Percentiles rank a stretch among this genome's conserved stretches.
phyloP scores from a whole-genome alignment of 2,888 invertebrate genomes.

The Andricus curvator region DNA sequence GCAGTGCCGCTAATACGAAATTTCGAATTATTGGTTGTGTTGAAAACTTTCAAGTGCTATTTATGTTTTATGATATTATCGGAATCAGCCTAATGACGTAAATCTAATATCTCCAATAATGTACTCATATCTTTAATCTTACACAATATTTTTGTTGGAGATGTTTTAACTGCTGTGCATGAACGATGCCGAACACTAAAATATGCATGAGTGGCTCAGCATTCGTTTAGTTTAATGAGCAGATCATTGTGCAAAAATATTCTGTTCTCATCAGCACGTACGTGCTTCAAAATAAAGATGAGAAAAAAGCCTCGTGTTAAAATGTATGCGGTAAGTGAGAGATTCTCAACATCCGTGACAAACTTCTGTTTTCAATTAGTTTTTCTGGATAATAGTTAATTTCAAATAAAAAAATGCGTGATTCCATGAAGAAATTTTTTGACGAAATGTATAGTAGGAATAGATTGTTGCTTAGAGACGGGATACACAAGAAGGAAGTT shows the following conservation, averaged over 20 bases:
- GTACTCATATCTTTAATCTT: not conserved
- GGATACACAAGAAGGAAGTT: not conserved
- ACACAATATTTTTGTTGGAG: not conserved
- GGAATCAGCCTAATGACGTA: not conserved
- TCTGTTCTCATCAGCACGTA: conserved; percentile 8
- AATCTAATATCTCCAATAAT: not conserved
- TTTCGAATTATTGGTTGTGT: not conserved
- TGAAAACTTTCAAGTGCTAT: not conserved
- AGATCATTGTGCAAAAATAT: conserved; percentile 15
- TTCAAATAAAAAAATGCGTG: too few relatives aligned
- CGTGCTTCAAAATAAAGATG: conserved; percentile 21
- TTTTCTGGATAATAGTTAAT: too few relatives aligned
- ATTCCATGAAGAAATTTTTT: not conserved
- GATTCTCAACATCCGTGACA: not conserved
- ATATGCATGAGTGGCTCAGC: conserved; percentile 16
- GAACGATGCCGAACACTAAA: not conserved
- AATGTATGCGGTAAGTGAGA: not conserved
- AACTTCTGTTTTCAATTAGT: not conserved
- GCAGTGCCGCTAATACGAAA: too few relatives aligned
- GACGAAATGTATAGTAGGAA: not conserved
- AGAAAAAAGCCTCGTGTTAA: not conserved
- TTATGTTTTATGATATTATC: not conserved
- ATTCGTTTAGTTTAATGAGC: conserved; percentile 19
- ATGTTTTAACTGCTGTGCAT: not conserved
- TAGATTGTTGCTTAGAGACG: not conserved